Evolutionary conservation across 2,113 vertebrate species (phyloP), one percentile per base, ranked within the genome.

Genomic region (Nyctereutes procyonoides): DNA sequence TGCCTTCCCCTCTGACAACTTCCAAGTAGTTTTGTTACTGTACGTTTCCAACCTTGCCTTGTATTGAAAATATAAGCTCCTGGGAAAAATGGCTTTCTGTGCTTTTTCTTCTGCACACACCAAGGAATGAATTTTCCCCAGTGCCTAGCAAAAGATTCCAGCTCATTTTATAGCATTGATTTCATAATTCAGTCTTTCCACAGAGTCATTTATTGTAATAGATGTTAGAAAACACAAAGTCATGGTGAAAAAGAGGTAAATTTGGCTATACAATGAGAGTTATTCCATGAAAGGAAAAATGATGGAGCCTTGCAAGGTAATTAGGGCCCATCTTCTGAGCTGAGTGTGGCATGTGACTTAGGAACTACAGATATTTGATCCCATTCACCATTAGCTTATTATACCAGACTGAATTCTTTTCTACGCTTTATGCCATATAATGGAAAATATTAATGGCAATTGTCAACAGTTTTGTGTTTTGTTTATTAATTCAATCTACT

Each of bases 401-500:
- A 67, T 51, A 30, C 6, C 32, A 91, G 79, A 15, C 17, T 91
- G 65, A 48, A 88, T 93, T 96, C 5, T 63, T 30, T 95, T 92
- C 86, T 94, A 43, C 60, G 35, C 12, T 96, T 48, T 56, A 12
- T 55, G 48, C 56, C 63, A 30, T 81, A 24, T 69, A 96, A 80
- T 91, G 95, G 83, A 38, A 90, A 89, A 94, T 96, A 93, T 1
- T 96, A 56, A 77, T 86, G 24, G 13, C 4, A 3, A 35, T 32
- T 28, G 10, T 55, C 77, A 77, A 93, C 38, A 5, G 1, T 53
- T 96, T 65, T 63, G 76, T 97, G n/a, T 6, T 96, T 51, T 85
- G 24, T 93, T 98, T 96, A 90, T 96, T 92, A 74, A 96, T 97
- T 81, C 96, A 90, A n/a, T 96, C 48, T 63, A 60, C 35, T 94